phyloP scores from a whole-genome alignment of 2,113 vertebrate species.

The Cichladusa arquata region DNA sequence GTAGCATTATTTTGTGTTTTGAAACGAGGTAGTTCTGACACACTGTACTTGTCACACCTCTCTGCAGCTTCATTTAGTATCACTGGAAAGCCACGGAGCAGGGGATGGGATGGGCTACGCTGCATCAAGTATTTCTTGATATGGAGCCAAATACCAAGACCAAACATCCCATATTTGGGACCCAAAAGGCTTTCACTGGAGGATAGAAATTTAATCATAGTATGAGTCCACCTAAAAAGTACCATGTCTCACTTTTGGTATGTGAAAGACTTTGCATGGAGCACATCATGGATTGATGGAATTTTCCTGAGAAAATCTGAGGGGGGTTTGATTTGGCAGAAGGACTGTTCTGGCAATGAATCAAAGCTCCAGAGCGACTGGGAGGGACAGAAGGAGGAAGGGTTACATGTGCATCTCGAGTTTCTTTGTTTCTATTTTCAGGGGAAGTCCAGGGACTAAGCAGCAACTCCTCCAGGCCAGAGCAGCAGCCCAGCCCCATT shows the following conservation, averaged over 20 bases:
- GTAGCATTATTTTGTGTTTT: neutral
- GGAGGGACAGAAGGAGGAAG: neutral
- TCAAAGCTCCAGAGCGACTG: neutral
- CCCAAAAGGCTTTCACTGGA: neutral
- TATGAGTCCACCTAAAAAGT: neutral
- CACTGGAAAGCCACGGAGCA: accelerated
- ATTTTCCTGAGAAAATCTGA: neutral
- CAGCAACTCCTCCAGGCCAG: neutral
- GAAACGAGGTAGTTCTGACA: neutral
- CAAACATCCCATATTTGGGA: neutral
- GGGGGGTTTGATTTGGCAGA: conserved; percentile 26
- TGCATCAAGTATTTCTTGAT: neutral
- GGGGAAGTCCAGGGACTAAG: neutral
- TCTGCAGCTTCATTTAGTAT: neutral
- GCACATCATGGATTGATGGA: neutral
- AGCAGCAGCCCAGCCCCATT: neutral
- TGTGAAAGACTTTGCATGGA: neutral
- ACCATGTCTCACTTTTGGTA: neutral
- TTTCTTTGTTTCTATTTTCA: conserved; percentile 42
- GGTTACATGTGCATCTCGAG: neutral
- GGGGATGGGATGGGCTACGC: accelerated
- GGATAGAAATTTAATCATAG: neutral
- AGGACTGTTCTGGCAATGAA: neutral
- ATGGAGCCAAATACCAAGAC: neutral
- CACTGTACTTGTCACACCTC: neutral